Evolutionary conservation across 2,797 vertebrate species (phyloP).

Genomic region (Tokudaia tokunoshimensis): DNA sequence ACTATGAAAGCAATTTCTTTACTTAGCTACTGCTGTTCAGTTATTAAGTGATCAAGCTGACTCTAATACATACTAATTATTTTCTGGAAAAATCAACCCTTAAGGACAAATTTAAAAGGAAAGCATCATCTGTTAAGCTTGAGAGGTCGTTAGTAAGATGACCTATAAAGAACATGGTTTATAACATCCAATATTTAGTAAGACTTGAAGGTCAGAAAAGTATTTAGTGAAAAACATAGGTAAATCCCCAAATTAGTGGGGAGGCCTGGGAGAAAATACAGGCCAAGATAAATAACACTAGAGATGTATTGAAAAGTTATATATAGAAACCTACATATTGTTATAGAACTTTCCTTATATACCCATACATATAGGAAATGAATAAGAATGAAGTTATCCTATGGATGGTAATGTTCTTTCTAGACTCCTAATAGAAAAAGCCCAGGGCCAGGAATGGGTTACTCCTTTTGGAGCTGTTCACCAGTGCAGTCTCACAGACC

Average conservation of each 20-base stretch:
- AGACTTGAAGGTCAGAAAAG: background rate
- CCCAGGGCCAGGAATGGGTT: background rate
- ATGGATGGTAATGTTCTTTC: background rate
- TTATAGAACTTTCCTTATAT: too few relatives aligned
- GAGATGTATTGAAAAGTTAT: background rate
- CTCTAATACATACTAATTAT: slow-evolving; percentile 9
- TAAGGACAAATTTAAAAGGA: slow-evolving; percentile 34
- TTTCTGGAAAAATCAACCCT: slow-evolving; percentile 27
- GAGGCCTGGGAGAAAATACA: background rate
- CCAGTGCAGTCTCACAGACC: background rate
- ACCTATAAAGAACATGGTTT: background rate
- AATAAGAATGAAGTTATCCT: background rate
- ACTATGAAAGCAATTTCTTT: slow-evolving; percentile 3
- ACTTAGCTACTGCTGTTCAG: background rate
- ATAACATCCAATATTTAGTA: background rate
- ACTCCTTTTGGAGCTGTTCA: background rate
- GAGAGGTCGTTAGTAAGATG: slow-evolving; percentile 14
- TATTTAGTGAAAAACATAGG: background rate
- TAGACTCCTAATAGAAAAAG: background rate
- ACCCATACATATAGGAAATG: background rate
- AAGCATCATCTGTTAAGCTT: background rate
- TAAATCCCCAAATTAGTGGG: accelerated
- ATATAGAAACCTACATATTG: background rate
- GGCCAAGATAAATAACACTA: background rate
- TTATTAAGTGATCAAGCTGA: background rate